Percentiles rank a stretch among this genome's conserved stretches.
Evolutionary conservation across 2,888 invertebrate genomes (phyloP).

Genomic region (Alloscopus bannaensis): DNA sequence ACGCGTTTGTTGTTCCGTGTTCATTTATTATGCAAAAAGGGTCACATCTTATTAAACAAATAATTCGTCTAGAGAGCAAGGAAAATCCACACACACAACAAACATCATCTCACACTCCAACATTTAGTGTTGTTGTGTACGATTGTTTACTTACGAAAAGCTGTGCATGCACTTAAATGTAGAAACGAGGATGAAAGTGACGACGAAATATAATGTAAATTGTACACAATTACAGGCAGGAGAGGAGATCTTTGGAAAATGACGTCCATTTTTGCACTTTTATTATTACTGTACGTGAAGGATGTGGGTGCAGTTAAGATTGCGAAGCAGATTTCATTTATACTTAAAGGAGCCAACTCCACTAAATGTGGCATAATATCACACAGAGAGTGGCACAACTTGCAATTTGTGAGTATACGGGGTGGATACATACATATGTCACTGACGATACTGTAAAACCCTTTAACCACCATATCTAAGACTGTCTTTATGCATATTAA

Average conservation of each 20-base stretch:
- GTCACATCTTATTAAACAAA: conserved; percentile 27
- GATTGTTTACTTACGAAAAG: conserved; percentile 5
- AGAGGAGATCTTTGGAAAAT: conserved; percentile 17
- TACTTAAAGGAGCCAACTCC: no score
- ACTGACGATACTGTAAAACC: no score
- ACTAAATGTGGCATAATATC: no score
- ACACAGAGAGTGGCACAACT: no score
- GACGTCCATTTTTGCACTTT: no score
- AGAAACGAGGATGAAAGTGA: conserved; percentile 44
- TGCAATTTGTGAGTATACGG: no score
- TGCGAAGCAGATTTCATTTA: no score
- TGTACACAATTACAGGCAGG: background rate
- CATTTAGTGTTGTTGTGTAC: no score
- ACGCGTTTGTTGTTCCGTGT: no score
- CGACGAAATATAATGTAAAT: conserved; percentile 35
- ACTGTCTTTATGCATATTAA: conserved; percentile 31
- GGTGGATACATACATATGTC: no score
- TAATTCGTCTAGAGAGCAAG: conserved; percentile 17
- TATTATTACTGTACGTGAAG: no score
- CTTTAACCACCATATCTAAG: no score
- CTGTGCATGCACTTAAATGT: background rate
- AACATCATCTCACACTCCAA: background rate
- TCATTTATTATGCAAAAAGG: conserved; percentile 21
- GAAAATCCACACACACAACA: background rate
- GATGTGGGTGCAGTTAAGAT: conserved; percentile 5